Evolutionary conservation across 2,113 vertebrate species (phyloP).

Genomic region (Semnornis frantzii): DNA sequence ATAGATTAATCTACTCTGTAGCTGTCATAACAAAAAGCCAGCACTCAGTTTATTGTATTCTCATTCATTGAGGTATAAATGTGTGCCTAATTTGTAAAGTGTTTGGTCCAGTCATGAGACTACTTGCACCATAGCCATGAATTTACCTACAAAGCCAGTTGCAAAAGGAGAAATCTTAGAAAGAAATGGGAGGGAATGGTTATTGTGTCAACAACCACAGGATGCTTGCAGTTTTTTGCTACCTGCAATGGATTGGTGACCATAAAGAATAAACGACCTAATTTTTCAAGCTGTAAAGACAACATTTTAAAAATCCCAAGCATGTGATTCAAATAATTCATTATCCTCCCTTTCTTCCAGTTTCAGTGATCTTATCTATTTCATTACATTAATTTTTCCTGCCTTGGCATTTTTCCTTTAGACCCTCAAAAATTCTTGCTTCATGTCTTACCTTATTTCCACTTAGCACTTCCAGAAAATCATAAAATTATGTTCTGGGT

Average conservation of each 20-base stretch:
- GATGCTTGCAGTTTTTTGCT: neutral
- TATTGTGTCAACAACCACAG: neutral
- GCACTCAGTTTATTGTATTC: neutral
- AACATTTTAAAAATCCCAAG: neutral
- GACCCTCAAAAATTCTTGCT: neutral
- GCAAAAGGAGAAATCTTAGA: neutral
- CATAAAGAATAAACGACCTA: neutral
- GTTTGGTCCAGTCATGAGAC: neutral
- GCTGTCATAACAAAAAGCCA: neutral
- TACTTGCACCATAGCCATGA: neutral
- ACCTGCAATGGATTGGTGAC: neutral
- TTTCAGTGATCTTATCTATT: neutral
- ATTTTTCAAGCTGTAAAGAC: neutral
- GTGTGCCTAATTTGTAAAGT: neutral
- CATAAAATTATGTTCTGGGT: neutral
- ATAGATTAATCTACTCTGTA: neutral
- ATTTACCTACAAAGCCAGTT: neutral
- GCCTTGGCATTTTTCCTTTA: neutral
- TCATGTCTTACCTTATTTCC: neutral
- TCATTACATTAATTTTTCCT: neutral
- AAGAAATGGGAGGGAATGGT: neutral
- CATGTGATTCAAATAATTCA: neutral
- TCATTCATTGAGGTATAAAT: accelerated
- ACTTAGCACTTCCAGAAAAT: neutral
- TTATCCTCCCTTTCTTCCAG: accelerated